These are phyloP conservation scores for Ailuropoda melanoleuca DNA, from an alignment of 2,113 vertebrate genomes.

Conservation along the genomic window DNA sequence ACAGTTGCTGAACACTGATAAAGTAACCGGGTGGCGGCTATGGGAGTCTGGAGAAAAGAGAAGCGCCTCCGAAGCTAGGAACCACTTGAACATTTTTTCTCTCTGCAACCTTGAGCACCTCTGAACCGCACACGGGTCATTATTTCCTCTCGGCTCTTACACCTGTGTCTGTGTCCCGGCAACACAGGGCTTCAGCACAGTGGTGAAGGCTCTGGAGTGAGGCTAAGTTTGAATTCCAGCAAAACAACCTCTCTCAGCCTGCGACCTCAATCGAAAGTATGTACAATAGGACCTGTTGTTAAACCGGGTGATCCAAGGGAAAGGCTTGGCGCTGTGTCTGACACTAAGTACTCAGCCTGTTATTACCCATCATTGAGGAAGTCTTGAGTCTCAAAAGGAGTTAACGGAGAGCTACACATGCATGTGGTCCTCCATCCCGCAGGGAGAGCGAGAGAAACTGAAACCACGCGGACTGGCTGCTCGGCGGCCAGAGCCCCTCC, in stretches of 20 bases:
- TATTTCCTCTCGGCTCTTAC: neutral
- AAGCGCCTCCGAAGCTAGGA: neutral
- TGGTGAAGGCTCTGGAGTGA: neutral
- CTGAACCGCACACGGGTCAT: neutral
- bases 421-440: neutral
- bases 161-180: neutral
- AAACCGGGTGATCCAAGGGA: neutral
- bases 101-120: neutral
- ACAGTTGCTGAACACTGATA: neutral
- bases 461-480: neutral
- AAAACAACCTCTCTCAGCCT: neutral
- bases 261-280: neutral
- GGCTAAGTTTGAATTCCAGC: conserved; percentile 25
- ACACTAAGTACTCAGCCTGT: neutral
- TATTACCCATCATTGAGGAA: neutral
- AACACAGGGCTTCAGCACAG: neutral
- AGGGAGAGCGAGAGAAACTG: neutral
- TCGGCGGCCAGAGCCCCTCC: neutral
- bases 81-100: neutral
- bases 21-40: neutral
- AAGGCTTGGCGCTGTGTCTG: neutral
- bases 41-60: neutral
- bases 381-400: neutral
- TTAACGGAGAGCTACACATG: neutral
- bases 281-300: conserved; percentile 25